A percentile compares a stretch with the other conserved stretches of the same genome.
Conservation (phyloP, 2,797 vertebrate species). For the Myiotriccus ornatus region DNA sequence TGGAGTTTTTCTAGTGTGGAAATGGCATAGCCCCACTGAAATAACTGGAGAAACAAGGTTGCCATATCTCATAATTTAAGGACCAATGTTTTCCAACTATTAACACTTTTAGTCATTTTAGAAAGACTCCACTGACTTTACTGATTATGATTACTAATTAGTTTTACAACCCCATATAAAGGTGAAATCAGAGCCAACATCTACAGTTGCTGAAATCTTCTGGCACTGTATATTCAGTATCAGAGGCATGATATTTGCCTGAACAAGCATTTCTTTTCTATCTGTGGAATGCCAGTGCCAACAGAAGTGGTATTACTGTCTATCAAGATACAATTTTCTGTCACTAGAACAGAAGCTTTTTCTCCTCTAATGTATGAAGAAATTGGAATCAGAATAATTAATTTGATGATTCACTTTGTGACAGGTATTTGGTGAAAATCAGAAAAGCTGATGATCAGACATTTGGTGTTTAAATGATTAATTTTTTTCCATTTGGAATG, state of each 20-base stretch:
- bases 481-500: neutral
- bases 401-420: neutral
- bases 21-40: neutral
- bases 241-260: neutral
- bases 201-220: neutral
- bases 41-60: neutral
- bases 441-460: neutral
- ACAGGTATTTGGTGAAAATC: neutral
- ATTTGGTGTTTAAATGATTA: neutral
- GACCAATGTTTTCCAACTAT: neutral
- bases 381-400: neutral
- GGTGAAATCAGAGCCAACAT: neutral
- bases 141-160: neutral
- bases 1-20: neutral
- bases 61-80: neutral
- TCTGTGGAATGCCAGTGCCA: neutral
- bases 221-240: neutral
- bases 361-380: neutral
- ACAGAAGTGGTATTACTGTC: neutral
- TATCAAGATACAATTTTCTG: neutral
- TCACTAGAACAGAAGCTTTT: neutral
- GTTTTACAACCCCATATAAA: neutral
- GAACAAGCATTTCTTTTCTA: neutral
- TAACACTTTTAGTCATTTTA: neutral
- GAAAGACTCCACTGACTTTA: neutral